phyloP scores from a whole-genome alignment of 2,888 invertebrate genomes.

The Phortica okadai region DNA sequence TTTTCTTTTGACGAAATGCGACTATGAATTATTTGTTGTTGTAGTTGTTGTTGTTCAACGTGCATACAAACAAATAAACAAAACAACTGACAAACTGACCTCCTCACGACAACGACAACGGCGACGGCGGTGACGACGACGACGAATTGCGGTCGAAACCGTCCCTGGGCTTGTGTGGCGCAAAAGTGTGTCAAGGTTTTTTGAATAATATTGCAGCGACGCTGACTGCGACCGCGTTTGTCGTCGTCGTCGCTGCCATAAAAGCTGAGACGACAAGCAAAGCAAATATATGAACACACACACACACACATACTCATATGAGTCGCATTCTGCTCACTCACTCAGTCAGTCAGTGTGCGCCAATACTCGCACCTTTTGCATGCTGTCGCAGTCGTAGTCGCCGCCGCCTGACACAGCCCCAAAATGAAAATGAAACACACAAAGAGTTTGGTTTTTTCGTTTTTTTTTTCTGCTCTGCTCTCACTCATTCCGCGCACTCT shows the following conservation, averaged over 20 bases:
- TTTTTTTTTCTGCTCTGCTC: conserved; percentile 26
- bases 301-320: neutral
- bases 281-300: neutral
- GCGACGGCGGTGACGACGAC: conserved; percentile 46
- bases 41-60: neutral
- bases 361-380: conserved; percentile 35
- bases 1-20: neutral
- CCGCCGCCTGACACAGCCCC: conserved; percentile 27
- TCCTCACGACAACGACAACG: conserved; percentile 50
- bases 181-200: conserved; percentile 75
- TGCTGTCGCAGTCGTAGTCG: conserved; percentile 43
- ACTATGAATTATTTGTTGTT: neutral
- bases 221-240: conserved; percentile 48
- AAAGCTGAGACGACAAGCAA: neutral
- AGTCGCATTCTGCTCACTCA: neutral
- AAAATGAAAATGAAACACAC: neutral
- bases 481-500: conserved; percentile 40
- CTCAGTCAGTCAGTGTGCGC: neutral
- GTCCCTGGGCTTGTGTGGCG: conserved; percentile 69
- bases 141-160: conserved; percentile 72
- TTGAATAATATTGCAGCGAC: conserved; percentile 70
- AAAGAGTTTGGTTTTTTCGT: neutral
- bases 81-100: conserved; percentile 55
- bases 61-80: neutral
- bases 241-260: neutral